Evolutionary conservation across 2,797 vertebrate species (phyloP), one percentile per base, ranked within the genome.

Genomic region (Enteromius paludinosus): DNA sequence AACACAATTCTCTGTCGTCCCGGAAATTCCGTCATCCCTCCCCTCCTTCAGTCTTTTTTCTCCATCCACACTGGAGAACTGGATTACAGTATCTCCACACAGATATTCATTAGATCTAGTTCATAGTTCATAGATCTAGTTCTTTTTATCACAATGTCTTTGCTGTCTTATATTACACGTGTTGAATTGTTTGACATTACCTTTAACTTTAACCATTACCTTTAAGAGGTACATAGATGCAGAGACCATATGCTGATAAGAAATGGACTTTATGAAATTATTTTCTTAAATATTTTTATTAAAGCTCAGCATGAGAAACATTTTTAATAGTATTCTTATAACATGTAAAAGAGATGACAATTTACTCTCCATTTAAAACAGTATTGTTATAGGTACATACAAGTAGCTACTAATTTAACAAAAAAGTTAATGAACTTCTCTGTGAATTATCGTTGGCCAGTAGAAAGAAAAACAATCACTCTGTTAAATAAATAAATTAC

Each of bases 1-100:
- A 88, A 69, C 41, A 62, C 75, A 84, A 86, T 83, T 71, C 87
- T 87, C 83, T 52, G 81, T 7, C 76, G 87, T 79, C 78, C 75
- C 28, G 74, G 79, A 83, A 38, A 64, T 30, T 74, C 75, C 62
- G 76, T 79, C 68, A 73, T 83, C 64, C 73, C 20, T 47, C 12
- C n/a, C 15, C 75, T 47, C 88, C 89, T 62, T 72, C 41, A 79
- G 52, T 72, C n/a, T 71, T 49, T 75, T 83, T 59, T 75, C 62
- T 85, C 65, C 73, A 38, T 64, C 73, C 38, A 64, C 72, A 62
- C 66, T 70, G 38, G 49, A 76, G 54, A 79, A 49, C 71, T 65
- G 25, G 18, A 82, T 61, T 54, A n/a, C n/a, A n/a, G n/a, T n/a
- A 78, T 70, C 45, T 41, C 61, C 4, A 43, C 41, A 81, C n/a